phyloP scores from a whole-genome alignment of 2,888 invertebrate genomes.

The Apamea epomidion region DNA sequence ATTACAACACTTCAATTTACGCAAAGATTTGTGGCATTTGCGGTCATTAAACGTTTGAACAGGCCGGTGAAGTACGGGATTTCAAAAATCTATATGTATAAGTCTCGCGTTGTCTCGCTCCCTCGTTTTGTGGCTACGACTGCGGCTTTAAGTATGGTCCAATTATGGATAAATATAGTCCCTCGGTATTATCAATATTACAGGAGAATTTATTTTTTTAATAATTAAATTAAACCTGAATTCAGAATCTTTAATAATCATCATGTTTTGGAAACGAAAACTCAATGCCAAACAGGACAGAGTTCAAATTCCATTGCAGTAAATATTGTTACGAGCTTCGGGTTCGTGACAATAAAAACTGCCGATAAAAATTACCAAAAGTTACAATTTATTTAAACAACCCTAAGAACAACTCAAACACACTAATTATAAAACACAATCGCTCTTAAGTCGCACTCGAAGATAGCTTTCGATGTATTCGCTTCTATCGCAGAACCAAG shows the following conservation, averaged over 20 bases:
- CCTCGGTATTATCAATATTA: not conserved
- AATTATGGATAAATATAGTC: conserved; percentile 14
- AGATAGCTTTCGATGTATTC: too few species aligned
- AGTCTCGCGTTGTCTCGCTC: conserved; percentile 1
- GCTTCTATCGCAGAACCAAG: too few species aligned
- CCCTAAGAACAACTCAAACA: too few species aligned
- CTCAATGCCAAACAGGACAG: not conserved
- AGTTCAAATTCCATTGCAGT: conserved; percentile 1
- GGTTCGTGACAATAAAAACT: too few species aligned
- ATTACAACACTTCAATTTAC: not conserved
- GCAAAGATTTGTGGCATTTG: not conserved
- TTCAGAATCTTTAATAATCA: conserved; percentile 3
- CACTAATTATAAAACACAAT: too few species aligned
- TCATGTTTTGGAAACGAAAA: not conserved
- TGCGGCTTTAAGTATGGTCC: not conserved
- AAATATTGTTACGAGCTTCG: too few species aligned
- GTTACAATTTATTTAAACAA: too few species aligned
- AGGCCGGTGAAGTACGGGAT: not conserved
- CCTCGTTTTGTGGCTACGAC: not conserved
- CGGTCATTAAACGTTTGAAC: not conserved
- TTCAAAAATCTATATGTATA: not conserved
- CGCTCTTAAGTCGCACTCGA: too few species aligned
- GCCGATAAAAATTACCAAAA: too few species aligned
- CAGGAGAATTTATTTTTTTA: conserved; percentile 26
- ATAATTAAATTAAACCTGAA: conserved; percentile 2